Conservation (phyloP, 2,888 invertebrate genomes). For the Drosophila fulvimacula region DNA sequence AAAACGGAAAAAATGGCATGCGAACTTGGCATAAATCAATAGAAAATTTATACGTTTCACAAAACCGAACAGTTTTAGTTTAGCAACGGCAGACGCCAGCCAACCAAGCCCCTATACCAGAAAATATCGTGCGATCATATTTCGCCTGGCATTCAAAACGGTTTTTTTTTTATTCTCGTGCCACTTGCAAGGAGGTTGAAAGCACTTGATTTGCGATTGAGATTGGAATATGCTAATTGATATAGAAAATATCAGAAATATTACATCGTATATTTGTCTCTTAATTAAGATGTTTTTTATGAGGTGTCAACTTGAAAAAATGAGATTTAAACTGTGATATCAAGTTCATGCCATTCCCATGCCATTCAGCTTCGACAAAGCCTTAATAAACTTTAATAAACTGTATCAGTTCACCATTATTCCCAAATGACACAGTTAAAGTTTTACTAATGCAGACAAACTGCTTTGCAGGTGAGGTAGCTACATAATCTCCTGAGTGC, state of each 20-base stretch:
- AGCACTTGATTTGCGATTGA: conserved; percentile 6
- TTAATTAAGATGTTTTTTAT: background rate
- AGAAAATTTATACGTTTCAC: conserved; percentile 80
- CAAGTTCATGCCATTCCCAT: background rate
- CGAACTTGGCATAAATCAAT: conserved; percentile 81
- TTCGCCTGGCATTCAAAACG: conserved; percentile 33
- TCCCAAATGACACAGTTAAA: background rate
- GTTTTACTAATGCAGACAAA: conserved; percentile 2
- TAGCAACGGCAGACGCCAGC: conserved; percentile 38
- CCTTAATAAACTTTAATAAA: conserved; percentile 8
- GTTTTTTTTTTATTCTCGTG: background rate
- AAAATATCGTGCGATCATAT: conserved; percentile 42
- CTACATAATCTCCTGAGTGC: conserved; percentile 4
- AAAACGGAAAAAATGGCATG: conserved; percentile 81
- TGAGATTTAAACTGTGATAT: background rate
- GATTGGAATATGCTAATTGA: conserved; percentile 12
- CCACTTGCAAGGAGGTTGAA: background rate
- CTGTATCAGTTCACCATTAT: background rate
- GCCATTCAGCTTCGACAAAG: background rate
- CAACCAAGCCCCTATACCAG: conserved; percentile 5
- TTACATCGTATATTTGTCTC: background rate
- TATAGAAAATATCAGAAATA: background rate
- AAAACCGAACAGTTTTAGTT: conserved; percentile 68
- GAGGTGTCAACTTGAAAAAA: background rate
- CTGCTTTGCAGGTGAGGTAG: background rate